phyloP scores from a whole-genome alignment of 2,888 invertebrate species.

The Apotomis capreana region DNA sequence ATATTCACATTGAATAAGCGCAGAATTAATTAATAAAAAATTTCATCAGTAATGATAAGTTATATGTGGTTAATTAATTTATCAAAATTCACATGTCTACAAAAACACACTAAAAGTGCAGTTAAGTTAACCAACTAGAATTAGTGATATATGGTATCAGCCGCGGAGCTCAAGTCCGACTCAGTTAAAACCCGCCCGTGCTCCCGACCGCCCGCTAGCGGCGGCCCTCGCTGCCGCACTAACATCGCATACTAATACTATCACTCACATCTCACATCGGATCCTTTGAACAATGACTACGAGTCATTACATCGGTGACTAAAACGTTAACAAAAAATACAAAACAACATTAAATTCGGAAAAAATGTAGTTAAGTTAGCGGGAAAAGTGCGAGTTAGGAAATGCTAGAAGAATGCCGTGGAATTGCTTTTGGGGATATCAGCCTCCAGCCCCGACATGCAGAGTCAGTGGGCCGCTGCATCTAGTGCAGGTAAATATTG shows the following conservation, averaged over 20 bases:
- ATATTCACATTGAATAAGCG: too few species aligned
- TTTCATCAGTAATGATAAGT: too few species aligned
- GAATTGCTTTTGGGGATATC: constrained; percentile 80
- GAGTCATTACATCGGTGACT: neutral
- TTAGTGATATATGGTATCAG: constrained; percentile 43
- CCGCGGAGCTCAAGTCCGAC: constrained; percentile 52
- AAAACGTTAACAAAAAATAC: neutral
- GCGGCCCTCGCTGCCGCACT: constrained; percentile 7
- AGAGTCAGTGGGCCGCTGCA: constrained; percentile 74
- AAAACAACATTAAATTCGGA: neutral
- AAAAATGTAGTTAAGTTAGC: constrained; percentile 27
- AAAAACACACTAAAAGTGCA: constrained; percentile 24
- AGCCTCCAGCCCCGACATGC: constrained; percentile 73
- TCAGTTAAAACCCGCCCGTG: constrained; percentile 65
- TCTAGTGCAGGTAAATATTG: constrained; percentile 66
- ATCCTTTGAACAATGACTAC: neutral
- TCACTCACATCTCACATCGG: neutral
- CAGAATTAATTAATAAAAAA: too few species aligned
- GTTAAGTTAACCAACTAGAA: constrained; percentile 32
- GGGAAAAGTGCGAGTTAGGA: constrained; percentile 39
- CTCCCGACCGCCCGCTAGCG: constrained; percentile 55
- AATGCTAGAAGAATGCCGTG: constrained; percentile 75
- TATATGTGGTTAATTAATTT: too few species aligned
- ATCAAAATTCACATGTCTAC: neutral
- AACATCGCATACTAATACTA: constrained; percentile 1